Evolutionary conservation across 2,797 vertebrate species (phyloP), one percentile per base, ranked within the genome.

Genomic region (Crotalus adamanteus): DNA sequence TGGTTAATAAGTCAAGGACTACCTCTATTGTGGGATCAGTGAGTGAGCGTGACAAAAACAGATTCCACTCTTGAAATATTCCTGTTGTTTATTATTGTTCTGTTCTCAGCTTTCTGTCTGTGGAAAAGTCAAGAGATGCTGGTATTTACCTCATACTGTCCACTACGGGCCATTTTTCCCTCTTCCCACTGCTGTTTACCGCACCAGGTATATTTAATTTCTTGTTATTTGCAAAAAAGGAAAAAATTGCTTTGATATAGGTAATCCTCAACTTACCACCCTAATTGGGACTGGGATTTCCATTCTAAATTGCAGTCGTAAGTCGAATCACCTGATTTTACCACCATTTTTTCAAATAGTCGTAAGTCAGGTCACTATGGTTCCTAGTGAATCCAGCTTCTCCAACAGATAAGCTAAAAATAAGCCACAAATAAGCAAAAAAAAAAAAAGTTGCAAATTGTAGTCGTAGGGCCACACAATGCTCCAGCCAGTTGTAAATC

Each of bases 101-200:
- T 94, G 42, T 51, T 0, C 94, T 97, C 94, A 99, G 99, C 95
- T 96, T 99, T 93, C 94, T 99, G 94, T 98, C 99, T 0, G 98
- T 99, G 47, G 98, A 98, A 96, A 99, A 96, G 96, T 98, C 97
- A 94, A 98, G 98, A 96, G 99, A 99, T 95, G 99, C 99, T 96
- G 97, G 98, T 42, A 98, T 98, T 92, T 99, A 98, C 95, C 96
- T 99, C 94, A 94, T 99, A 56, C 97, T 99, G 95, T 94, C 98
- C 89, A 98, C 98, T 63, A 98, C 98, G 0, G 99, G 99, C 5
- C 99, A 99, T 94, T 98, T 98, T 95, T 99, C 99, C 0, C 98
- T 99, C 90, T 99, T 99, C 94, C 99, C 99, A 0, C 97, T 99
- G 89, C 94, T 99, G 96, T 99, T 99, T 97, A 99, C 98, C 3